Conservation (phyloP, 2,888 invertebrate species). For the Drosophila lacicola region DNA sequence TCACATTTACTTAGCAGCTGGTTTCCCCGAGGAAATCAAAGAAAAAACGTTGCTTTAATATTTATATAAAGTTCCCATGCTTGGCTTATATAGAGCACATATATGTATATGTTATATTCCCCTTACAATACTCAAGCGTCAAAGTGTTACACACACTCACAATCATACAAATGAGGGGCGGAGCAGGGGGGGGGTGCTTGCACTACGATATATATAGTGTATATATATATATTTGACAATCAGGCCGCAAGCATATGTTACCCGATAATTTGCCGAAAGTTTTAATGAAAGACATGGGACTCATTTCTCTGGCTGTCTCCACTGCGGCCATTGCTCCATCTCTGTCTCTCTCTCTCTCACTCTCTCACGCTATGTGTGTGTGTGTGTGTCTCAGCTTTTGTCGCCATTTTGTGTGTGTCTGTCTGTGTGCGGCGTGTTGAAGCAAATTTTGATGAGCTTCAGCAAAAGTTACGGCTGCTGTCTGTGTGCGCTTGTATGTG, state of each 20-base stretch:
- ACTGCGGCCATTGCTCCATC: slow-evolving; percentile 22
- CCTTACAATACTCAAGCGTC: slow-evolving; percentile 77
- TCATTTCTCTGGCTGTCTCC: slow-evolving; percentile 79
- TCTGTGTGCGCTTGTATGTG: slow-evolving; percentile 1
- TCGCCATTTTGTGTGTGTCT: slow-evolving; percentile 68
- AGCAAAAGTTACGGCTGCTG: slow-evolving; percentile 56
- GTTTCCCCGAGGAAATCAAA: slow-evolving; percentile 72
- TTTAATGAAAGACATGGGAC: slow-evolving; percentile 85
- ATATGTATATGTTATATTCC: slow-evolving; percentile 47
- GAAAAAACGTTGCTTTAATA: slow-evolving; percentile 69
- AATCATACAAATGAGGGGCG: slow-evolving; percentile 37
- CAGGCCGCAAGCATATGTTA: slow-evolving; percentile 85
- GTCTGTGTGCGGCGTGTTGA: slow-evolving; percentile 45
- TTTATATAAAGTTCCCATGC: slow-evolving; percentile 55
- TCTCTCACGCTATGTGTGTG: slow-evolving; percentile 19
- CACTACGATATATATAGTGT: slow-evolving; percentile 1
- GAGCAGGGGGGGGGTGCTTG: background rate
- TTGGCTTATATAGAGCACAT: slow-evolving; percentile 1
- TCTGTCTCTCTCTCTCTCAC: slow-evolving; percentile 2
- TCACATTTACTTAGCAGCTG: slow-evolving; percentile 30
- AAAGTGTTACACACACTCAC: slow-evolving; percentile 68
- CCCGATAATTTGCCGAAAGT: slow-evolving; percentile 85
- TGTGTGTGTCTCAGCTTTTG: slow-evolving; percentile 52
- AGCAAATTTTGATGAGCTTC: slow-evolving; percentile 75
- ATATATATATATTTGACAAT: slow-evolving; percentile 65